A percentile compares a stretch with the other conserved stretches of the same genome.
phyloP scores from a whole-genome alignment of 2,113 vertebrate species.

The Mormyrus iriodes region DNA sequence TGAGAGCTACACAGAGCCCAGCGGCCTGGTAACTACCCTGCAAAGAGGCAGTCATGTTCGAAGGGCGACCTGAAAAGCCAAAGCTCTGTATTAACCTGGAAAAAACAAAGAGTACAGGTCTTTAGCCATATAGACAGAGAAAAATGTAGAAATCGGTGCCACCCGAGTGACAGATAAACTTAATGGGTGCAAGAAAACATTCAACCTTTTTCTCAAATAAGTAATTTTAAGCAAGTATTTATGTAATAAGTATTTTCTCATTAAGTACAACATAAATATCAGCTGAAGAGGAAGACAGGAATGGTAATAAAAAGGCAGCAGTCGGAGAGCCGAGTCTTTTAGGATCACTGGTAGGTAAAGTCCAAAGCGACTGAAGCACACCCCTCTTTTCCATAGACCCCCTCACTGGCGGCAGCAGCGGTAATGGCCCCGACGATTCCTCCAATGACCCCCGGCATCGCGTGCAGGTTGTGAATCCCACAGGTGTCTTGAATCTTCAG shows the following conservation, averaged over 20 bases:
- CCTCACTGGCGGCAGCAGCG: slow-evolving; percentile 61
- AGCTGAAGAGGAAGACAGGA: not conserved
- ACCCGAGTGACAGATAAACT: not conserved
- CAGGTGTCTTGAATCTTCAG: slow-evolving; percentile 88
- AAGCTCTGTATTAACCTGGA: slow-evolving; percentile 66
- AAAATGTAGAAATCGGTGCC: not conserved
- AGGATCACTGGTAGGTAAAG: not conserved
- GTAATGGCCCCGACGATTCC: slow-evolving; percentile 82
- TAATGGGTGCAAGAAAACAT: not conserved
- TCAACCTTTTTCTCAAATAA: not conserved
- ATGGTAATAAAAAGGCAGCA: not conserved
- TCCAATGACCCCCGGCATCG: slow-evolving; percentile 81
- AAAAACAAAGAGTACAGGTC: slow-evolving; percentile 16
- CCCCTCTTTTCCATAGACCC: slow-evolving; percentile 70
- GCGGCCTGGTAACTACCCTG: slow-evolving; percentile 85
- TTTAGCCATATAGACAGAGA: not conserved
- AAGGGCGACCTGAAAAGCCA: slow-evolving; percentile 47
- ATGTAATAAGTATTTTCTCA: no score
- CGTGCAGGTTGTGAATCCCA: slow-evolving; percentile 90
- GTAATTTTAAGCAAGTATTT: no score
- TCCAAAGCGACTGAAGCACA: slow-evolving; percentile 41
- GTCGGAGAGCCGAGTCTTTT: not conserved
- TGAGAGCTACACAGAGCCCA: slow-evolving; percentile 72
- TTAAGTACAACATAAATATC: no score
- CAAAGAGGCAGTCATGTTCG: slow-evolving; percentile 27